Evolutionary conservation across 2,888 invertebrate species (phyloP).

Genomic region (Nineta flava): DNA sequence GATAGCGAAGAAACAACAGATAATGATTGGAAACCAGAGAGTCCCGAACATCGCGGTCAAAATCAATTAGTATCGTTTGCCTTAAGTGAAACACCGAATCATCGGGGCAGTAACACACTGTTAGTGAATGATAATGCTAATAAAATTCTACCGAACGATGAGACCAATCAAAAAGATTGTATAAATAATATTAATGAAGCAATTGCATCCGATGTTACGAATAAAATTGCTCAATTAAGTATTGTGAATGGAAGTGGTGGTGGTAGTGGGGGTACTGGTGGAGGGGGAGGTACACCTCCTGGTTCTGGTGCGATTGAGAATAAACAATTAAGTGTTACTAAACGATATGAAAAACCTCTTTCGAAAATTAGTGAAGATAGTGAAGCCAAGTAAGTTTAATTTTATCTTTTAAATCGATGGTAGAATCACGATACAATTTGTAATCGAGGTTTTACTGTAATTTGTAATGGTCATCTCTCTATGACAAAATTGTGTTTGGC

Average conservation of each 20-base stretch:
- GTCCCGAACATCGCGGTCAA: conserved; percentile 34
- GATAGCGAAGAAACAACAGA: conserved; percentile 90
- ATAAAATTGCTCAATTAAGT: neutral
- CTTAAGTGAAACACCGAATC: conserved; percentile 4
- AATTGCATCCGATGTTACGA: neutral
- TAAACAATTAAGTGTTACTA: neutral
- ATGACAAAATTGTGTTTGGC: no score
- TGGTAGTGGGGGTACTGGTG: neutral
- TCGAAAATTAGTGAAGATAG: conserved; percentile 4
- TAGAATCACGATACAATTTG: no score
- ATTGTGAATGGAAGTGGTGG: neutral
- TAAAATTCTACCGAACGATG: neutral
- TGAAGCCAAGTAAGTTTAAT: conserved; percentile 5
- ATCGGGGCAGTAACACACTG: conserved; percentile 5
- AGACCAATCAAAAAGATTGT: neutral
- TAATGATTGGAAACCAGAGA: conserved; percentile 85
- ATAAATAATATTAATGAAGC: neutral
- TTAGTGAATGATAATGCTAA: neutral
- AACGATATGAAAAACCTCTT: neutral
- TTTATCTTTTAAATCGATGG: neutral
- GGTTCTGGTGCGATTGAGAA: neutral
- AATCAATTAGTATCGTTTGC: conserved; percentile 5
- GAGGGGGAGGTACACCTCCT: neutral
- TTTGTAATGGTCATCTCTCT: no score
- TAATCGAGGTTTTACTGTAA: no score